Base-by-base conservation (phyloP, 2,113 vertebrate genomes). In the Excalfactoria chinensis region DNA sequence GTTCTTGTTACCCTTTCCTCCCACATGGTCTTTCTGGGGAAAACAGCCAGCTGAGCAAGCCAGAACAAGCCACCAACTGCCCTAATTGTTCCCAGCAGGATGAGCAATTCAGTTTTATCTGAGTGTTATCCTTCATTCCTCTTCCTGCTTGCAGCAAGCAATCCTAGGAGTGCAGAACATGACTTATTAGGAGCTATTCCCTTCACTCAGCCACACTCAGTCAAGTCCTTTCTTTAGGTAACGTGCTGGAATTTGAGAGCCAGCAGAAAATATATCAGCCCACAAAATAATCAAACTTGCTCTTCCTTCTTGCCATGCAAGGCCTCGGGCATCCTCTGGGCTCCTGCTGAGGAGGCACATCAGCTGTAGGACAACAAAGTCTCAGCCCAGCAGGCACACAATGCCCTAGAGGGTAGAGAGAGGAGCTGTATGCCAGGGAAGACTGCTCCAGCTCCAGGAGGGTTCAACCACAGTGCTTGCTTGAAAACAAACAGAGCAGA, bases 21-120 rank as follows among this genome's bases (percentile, higher is more conserved):
- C 40, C 21, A 7, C 0, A 0, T 17, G 19, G 66, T 10, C 30
- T 84, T 60, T 28, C 12, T 7, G 20, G 69, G 44, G 13, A 43
- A 70, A 82, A 43, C 0, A 74, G 40, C 28, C 66, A 78, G 48
- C 44, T 37, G 20, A 46, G 19, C 9, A 79, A 49, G 60, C 14
- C 66, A 79, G 60, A 92, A 53, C 4, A 66, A 58, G 44, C 30
- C 76, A 84, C 22, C 53, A 72, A 40, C 34, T 67, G 37, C 20
- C 62, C 53, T 81, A 60, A 43, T 63, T 37, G 48, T 19, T 74
- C 60, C 34, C 32, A 77, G 62, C 41, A 91, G 63, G 14, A 68
- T 46, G 20, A 34, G 19, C 22, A 88, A 64, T 67, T 44, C 79
- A n/a, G 30, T 7, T 6, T 80, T 21, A 35, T 30, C 67, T 19